A percentile compares a stretch with the other conserved stretches of the same genome.
These are phyloP conservation scores for Xiphorhynchus elegans DNA, from an alignment of 2,113 vertebrate species.

Conservation along the genomic window DNA sequence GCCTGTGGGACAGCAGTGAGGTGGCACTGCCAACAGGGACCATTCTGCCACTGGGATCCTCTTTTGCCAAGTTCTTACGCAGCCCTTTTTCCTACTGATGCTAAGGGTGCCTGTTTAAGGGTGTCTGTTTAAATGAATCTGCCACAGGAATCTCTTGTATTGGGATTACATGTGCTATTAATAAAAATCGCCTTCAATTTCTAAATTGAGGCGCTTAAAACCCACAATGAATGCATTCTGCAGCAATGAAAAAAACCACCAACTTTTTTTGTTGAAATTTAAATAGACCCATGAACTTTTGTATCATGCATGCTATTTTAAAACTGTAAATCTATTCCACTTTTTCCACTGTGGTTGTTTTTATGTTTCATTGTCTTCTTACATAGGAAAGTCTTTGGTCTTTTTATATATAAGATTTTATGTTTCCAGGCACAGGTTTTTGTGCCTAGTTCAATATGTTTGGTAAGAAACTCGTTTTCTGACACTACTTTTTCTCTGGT, in stretches of 20 bases:
- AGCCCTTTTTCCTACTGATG: background rate
- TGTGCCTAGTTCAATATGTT: background rate
- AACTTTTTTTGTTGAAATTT: constrained; percentile 29
- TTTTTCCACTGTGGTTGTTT: constrained; percentile 52
- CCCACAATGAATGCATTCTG: constrained; percentile 55
- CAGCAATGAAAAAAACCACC: background rate
- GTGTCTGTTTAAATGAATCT: background rate
- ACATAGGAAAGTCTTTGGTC: constrained; percentile 15
- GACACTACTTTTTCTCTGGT: background rate
- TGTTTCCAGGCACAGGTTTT: constrained; percentile 24
- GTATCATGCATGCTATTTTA: constrained; percentile 37
- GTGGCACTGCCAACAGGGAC: background rate
- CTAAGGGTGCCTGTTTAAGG: background rate
- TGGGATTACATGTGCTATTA: constrained; percentile 41
- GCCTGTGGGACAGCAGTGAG: accelerated
- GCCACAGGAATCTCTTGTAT: constrained; percentile 25
- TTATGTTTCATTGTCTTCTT: constrained; percentile 13
- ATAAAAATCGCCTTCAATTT: constrained; percentile 57
- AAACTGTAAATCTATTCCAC: constrained; percentile 30
- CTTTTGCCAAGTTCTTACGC: background rate
- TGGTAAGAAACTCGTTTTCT: background rate
- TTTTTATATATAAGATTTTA: background rate
- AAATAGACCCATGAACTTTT: constrained; percentile 48
- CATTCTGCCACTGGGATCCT: accelerated
- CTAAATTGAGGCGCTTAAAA: constrained; percentile 17